Evolutionary conservation across 2,888 invertebrate genomes (phyloP), one percentile per base, ranked within the genome.

Genomic region (Theodoxus fluviatilis): DNA sequence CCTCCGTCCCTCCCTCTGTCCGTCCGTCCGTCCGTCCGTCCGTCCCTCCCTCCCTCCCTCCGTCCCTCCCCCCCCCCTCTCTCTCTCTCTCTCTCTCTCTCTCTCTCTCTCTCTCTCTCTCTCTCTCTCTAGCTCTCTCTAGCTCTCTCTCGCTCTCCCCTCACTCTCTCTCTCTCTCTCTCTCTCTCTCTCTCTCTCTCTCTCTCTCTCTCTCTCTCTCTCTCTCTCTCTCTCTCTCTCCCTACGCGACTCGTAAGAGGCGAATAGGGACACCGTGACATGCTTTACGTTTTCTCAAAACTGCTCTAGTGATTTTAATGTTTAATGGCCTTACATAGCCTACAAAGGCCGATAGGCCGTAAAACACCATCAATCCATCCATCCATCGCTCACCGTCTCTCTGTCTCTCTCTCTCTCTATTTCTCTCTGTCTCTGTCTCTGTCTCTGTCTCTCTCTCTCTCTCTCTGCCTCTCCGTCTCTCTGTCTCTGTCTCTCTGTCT

Each of bases 391-490:
- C 2, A 28, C 22, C 22, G n/a, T n/a, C n/a, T n/a, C n/a, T n/a
- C n/a, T n/a, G n/a, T n/a, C 18, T 43, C 67, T 69, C 69, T 67
- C 69, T 43, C 69, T 69, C 38, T 67, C 69, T 47, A 67, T 68
- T 43, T 67, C 69, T 67, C 67, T 69, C 69, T 63, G 43, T 70
- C 69, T 70, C 70, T 57, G 57, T 70, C 70, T 55, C 69, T 47
- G 70, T 57, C 57, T 71, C 70, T 47, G 57, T 55, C 70, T 70
- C 69, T 70, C 55, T 70, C 70, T 70, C 70, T 68, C 70, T 70
- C 70, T 70, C 70, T 70, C 70, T 70, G 57, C 71, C 70, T 68
- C 69, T 57, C 69, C 71, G 55, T 70, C 70, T 70, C 68, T 72
- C 63, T 72, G 38, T 71, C 71, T 71, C 61, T 70, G 38, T 49